These are phyloP conservation scores for Tarsius wallacei DNA, from an alignment of 2,797 vertebrate genomes.

Conservation along the genomic window DNA sequence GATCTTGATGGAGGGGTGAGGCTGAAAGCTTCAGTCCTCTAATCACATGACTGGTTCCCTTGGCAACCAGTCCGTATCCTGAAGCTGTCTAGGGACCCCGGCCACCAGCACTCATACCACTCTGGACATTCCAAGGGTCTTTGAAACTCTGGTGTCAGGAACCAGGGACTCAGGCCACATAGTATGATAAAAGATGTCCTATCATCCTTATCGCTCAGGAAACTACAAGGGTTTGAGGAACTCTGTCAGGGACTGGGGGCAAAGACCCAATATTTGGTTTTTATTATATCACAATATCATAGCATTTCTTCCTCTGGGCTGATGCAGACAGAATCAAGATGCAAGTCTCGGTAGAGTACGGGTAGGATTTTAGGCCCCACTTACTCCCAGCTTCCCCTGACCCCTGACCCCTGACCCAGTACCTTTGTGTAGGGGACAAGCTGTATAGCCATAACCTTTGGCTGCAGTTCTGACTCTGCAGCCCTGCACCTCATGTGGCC, in stretches of 20 bases:
- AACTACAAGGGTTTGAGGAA: background rate
- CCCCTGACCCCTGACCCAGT: background rate
- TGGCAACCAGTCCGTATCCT: background rate
- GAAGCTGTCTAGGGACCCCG: background rate
- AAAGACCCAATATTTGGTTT: background rate
- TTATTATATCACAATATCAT: background rate
- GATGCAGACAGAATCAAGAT: background rate
- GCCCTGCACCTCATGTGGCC: background rate
- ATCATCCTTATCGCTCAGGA: background rate
- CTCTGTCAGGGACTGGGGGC: background rate
- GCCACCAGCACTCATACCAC: background rate
- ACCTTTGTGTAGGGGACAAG: background rate
- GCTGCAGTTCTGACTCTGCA: conserved; percentile 3
- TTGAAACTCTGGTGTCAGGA: background rate
- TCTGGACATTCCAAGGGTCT: background rate
- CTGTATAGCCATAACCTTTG: background rate
- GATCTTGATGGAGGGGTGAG: background rate
- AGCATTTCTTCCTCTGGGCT: background rate
- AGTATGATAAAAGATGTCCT: background rate
- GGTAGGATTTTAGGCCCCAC: background rate
- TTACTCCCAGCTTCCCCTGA: background rate
- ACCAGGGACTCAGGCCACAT: background rate
- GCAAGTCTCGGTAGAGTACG: background rate
- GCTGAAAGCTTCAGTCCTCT: background rate
- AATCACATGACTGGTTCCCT: background rate